Percentiles rank a stretch among this genome's conserved stretches.
Evolutionary conservation across 2,113 vertebrate genomes (phyloP).

Genomic region (Ammodytes dubius): DNA sequence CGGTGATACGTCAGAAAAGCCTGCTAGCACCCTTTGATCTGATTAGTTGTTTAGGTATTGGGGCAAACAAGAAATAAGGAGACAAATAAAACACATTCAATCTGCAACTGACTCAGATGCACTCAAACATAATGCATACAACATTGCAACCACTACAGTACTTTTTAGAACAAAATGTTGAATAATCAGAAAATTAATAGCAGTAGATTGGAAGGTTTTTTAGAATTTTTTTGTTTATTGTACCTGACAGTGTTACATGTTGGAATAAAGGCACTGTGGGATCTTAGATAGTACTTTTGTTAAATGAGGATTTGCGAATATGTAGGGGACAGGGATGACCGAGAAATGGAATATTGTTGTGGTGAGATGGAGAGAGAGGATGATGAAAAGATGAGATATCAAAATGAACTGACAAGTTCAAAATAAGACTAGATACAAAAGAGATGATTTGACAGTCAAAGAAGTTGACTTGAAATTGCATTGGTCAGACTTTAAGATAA

Average conservation of each 20-base stretch:
- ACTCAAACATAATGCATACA: slow-evolving; percentile 66
- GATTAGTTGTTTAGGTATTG: slow-evolving; percentile 55
- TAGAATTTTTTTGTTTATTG: slow-evolving; percentile 65
- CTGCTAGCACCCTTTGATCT: slow-evolving; percentile 74
- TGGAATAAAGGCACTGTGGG: slow-evolving; percentile 53
- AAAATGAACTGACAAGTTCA: slow-evolving; percentile 65
- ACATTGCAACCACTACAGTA: slow-evolving; percentile 59
- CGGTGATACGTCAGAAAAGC: slow-evolving; percentile 70
- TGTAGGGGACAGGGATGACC: slow-evolving; percentile 34
- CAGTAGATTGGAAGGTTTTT: slow-evolving; percentile 59
- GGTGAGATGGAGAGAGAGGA: slow-evolving; percentile 59
- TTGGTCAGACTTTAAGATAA: slow-evolving; percentile 77
- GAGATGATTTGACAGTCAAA: slow-evolving; percentile 55
- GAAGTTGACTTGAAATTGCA: slow-evolving; percentile 78
- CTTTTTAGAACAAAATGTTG: slow-evolving; percentile 63
- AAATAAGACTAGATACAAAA: slow-evolving; percentile 69
- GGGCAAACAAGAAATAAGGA: slow-evolving; percentile 62
- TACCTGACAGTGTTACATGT: slow-evolving; percentile 65
- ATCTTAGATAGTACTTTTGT: slow-evolving; percentile 46
- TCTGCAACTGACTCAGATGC: slow-evolving; percentile 69
- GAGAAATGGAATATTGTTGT: slow-evolving; percentile 67
- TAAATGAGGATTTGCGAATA: slow-evolving; percentile 51
- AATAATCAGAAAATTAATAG: slow-evolving; percentile 69
- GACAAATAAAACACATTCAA: slow-evolving; percentile 73
- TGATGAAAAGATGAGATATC: slow-evolving; percentile 64